phyloP scores from a whole-genome alignment of 2,797 vertebrate genomes.

The Gephyroberyx darwinii region DNA sequence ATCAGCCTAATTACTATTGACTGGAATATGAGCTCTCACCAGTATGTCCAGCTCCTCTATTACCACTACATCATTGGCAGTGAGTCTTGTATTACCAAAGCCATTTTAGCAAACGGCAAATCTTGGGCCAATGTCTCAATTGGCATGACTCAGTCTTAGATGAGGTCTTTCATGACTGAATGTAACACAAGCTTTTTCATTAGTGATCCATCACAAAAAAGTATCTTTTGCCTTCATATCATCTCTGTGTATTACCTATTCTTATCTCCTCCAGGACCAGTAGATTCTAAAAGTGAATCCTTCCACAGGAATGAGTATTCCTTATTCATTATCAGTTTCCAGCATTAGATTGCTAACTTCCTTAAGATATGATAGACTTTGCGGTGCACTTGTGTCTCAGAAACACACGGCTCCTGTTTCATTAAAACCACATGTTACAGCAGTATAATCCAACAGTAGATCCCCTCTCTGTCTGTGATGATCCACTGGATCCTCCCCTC shows the following conservation, averaged over 20 bases:
- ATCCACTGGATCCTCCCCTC: neutral
- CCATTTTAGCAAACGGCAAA: no score
- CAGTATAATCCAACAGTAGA: neutral
- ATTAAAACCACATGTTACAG: no score
- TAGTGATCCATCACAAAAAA: no score
- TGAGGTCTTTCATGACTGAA: neutral
- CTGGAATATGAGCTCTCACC: slow-evolving; percentile 6
- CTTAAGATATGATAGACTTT: slow-evolving; percentile 5
- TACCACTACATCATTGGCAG: neutral
- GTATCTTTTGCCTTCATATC: no score
- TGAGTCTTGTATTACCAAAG: slow-evolving; percentile 6
- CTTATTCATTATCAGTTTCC: slow-evolving; percentile 13
- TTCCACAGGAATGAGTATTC: slow-evolving; percentile 18
- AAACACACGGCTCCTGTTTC: neutral
- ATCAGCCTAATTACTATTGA: slow-evolving; percentile 7
- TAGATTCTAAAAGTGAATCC: neutral
- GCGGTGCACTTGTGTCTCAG: neutral
- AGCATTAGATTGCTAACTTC: slow-evolving; percentile 1
- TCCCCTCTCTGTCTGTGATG: neutral
- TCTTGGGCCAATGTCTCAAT: no score
- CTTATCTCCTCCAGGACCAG: no score
- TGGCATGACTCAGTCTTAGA: neutral
- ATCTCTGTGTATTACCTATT: no score
- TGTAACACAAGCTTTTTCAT: no score
- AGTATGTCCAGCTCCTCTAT: slow-evolving; percentile 1